Evolutionary conservation across 2,113 vertebrate species (phyloP).

Genomic region (Pogonocichla stellata): DNA sequence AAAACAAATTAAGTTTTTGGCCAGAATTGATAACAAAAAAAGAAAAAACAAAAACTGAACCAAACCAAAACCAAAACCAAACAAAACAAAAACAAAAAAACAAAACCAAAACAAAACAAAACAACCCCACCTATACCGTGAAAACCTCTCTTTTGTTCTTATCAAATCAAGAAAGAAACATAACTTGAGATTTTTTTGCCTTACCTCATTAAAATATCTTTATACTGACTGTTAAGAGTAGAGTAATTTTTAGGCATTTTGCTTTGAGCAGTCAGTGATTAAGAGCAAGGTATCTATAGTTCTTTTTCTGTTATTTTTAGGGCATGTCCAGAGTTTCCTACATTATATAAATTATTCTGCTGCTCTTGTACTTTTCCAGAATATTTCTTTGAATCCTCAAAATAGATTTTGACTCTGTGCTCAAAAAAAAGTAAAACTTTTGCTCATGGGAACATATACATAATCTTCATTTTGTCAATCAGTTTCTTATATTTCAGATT

Average conservation of each 20-base stretch:
- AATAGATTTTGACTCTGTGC: not conserved
- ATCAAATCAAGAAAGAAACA: not conserved
- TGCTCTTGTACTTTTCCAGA: not conserved
- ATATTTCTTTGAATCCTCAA: not conserved
- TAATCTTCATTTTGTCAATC: slow-evolving; percentile 7
- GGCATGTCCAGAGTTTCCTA: not conserved
- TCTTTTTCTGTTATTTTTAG: not conserved
- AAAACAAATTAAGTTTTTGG: not conserved
- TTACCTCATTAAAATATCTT: not conserved
- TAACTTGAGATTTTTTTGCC: not conserved
- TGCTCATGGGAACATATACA: not conserved
- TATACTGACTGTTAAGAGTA: not conserved
- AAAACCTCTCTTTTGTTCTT: not conserved
- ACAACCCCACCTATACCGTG: fast-evolving
- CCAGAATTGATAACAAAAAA: not conserved
- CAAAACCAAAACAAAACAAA: no score
- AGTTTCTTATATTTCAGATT: slow-evolving; percentile 16
- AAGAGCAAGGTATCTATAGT: not conserved
- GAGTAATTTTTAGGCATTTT: not conserved
- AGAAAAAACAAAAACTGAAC: no score
- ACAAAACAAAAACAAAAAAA: no score
- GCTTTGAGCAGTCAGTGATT: not conserved
- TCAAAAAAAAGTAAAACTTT: not conserved
- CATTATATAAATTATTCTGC: not conserved
- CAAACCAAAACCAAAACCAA: no score